Percentiles rank a stretch among this genome's conserved stretches.
These are phyloP conservation scores for Salvelinus fontinalis DNA, from an alignment of 2,113 vertebrate species.

Conservation along the genomic window DNA sequence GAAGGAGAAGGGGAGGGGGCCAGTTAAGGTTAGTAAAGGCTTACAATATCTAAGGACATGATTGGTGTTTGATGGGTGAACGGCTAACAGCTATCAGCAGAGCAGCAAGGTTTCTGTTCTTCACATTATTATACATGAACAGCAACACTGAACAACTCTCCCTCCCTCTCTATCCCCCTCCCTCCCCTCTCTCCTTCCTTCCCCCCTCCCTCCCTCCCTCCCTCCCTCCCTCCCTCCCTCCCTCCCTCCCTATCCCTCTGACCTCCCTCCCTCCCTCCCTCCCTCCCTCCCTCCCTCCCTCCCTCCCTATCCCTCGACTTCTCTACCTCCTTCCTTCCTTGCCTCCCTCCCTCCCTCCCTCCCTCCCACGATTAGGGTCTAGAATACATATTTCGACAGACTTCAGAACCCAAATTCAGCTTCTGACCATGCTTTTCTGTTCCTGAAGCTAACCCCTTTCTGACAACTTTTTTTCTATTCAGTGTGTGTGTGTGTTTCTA, in stretches of 20 bases:
- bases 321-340: not conserved
- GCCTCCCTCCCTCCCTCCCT: not conserved
- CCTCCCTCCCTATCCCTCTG: too few relatives aligned
- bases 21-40: not conserved
- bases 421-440: constrained; percentile 72
- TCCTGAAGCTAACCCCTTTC: constrained; percentile 84
- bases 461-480: not conserved
- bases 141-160: not conserved
- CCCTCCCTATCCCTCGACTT: not conserved
- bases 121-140: too few relatives aligned
- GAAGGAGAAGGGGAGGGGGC: too few relatives aligned
- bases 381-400: constrained; percentile 44
- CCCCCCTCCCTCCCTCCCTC: not conserved
- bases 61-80: not conserved
- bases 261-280: not conserved
- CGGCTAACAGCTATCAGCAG: constrained; percentile 42
- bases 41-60: not conserved
- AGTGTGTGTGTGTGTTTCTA: constrained; percentile 7
- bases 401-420: constrained; percentile 38
- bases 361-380: constrained; percentile 3
- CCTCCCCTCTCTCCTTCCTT: not conserved
- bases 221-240: too few relatives aligned
- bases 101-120: constrained; percentile 2
- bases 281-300: not conserved
- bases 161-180: too few relatives aligned